These are phyloP conservation scores for Ibidorhyncha struthersii DNA, from an alignment of 2,113 vertebrate genomes.

Conservation along the genomic window DNA sequence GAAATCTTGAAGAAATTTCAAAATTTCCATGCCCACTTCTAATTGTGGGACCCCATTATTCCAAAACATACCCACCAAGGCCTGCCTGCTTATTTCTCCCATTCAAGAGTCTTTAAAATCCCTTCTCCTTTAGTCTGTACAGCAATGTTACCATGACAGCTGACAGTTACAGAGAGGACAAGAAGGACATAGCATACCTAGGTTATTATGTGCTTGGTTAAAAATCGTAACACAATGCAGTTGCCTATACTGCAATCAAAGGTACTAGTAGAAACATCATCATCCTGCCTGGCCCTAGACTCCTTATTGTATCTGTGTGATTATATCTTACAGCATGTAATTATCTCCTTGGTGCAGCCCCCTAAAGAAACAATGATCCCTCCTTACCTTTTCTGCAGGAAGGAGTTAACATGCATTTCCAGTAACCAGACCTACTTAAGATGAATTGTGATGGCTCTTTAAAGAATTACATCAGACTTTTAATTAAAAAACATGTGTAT, in stretches of 20 bases:
- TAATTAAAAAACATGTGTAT: not conserved
- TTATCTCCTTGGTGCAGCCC: conserved; percentile 1
- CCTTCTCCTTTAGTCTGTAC: not conserved
- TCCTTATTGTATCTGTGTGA: not conserved
- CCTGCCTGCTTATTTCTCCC: not conserved
- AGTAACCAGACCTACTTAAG: not conserved
- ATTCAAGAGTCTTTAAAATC: not conserved
- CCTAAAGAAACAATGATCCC: not conserved
- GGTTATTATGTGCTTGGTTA: not conserved
- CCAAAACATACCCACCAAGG: not conserved
- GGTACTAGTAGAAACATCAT: not conserved
- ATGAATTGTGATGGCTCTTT: not conserved
- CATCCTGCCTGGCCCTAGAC: not conserved
- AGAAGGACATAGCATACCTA: not conserved
- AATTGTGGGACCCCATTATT: not conserved
- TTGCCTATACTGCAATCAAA: not conserved
- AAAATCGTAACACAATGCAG: not conserved
- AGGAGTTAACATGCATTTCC: not conserved
- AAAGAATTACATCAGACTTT: not conserved
- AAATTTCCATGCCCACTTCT: not conserved
- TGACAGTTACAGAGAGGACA: not conserved
- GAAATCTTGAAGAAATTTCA: not conserved
- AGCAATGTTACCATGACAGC: not conserved
- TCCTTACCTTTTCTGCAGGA: not conserved
- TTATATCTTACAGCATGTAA: not conserved